Base-by-base conservation (phyloP, 2,888 invertebrate genomes). In the Crematogaster levior region DNA sequence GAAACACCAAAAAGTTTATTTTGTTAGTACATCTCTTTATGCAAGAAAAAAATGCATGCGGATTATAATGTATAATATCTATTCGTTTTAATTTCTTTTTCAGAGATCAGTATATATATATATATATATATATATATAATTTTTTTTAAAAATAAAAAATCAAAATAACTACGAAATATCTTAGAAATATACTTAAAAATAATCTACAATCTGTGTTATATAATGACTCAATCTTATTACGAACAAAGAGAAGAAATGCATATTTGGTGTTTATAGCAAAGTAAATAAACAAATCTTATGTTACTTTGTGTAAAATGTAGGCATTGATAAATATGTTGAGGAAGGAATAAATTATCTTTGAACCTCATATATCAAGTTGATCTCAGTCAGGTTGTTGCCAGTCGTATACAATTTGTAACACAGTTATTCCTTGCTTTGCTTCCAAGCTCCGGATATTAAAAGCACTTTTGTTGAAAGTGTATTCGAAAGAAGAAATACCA, bases 401-500 rank as follows among this genome's bases (percentile, higher is more conserved):
- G 18, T 70, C 6, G n/a, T 63, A 48, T 48, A 65, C 24, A 48
- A 65, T 75, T 37, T 75, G 74, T 48, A 48, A 10, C 24, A 27
- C 27, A 65, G 24, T 51, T 37, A 18, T 34, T 24, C 18, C 46
- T 48, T 37, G 18, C 24, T 74, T 48, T 63, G 48, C 12, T 65
- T n/a, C 65, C 46, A 74, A 74, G 48, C 65, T 37, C 15, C 48
- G 12, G 12, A 27, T 40, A 37, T 74, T 46, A 34, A 61, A 63
- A 60, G 30, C 65, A 12, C 43, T 15, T 43, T 60, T 63, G 24
- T 48, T 34, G n/a, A n/a, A n/a, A n/a, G n/a, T 34, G 60, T 30
- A 60, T 73, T 46, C 21, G 12, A 48, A 65, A 48, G 24, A 48
- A 65, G 65, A 10, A 73, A 73, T 65, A 65, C 37, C 24, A 37